Evolutionary conservation across 1,140 invertebrate species (phyloP), one percentile per base, ranked within the genome.

Genomic region (Hylyphantes graminicola): DNA sequence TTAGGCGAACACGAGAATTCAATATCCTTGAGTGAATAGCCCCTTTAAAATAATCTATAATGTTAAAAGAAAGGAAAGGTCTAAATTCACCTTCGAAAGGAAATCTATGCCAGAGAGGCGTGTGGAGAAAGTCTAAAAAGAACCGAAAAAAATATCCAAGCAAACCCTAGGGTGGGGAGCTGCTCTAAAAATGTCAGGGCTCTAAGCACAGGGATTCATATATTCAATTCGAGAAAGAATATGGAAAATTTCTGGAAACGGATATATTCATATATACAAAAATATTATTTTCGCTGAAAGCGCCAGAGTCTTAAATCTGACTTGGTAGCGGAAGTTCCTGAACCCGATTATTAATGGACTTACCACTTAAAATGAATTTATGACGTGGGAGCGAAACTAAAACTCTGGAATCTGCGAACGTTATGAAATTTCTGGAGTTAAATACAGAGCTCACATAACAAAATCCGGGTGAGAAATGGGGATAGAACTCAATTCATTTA

Each of bases 141-240:
- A 57, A 73, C 54, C 8, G n/a, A 55, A 55, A 54, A 54, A 70
- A 17, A 17, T 61, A 35, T 19, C 67, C 5, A 51, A 17, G 17
- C 9, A 51, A 17, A 53, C 50, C 57, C 17, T 17, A 61, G 35
- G 57, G 12, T 17, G 19, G 70, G 51, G 12, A 35, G 70, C 21
- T 17, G 70, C 57, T 73, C 70, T 73, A 57, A 57, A 73, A 55
- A 55, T 73, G 70, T 35, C 70, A 55, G 48, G 48, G 11, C 21
- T 51, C 13, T 51, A 35, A 70, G 70, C 53, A 57, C 17, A 11
- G 51, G 70, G 19, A 73, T 73, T 57, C 54, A 59, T 57, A 74
- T 74, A 74, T 59, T 21, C 59, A 57, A 74, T 55, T 35, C 21
- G 51, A 21, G 17, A 74, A 70, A 74, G 72, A 74, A 59, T 74